These are phyloP conservation scores for Strigops habroptila DNA, from an alignment of 2,113 vertebrate species.

Conservation along the genomic window DNA sequence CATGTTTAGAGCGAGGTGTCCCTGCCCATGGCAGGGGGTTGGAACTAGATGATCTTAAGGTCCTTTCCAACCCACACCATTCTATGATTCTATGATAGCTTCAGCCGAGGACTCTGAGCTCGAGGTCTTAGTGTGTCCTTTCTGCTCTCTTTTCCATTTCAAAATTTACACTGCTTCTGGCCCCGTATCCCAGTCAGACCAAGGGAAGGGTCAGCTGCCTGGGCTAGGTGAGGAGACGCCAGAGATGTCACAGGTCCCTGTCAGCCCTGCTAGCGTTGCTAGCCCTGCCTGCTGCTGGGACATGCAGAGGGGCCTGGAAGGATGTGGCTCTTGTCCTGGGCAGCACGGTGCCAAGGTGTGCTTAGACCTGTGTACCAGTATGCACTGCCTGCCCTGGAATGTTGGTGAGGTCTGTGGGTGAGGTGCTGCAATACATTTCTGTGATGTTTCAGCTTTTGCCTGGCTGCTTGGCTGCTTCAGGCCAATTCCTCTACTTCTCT, in stretches of 20 bases:
- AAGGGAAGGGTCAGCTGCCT: neutral
- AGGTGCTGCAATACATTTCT: neutral
- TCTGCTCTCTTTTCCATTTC: neutral
- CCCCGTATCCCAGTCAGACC: neutral
- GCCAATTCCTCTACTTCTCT: neutral
- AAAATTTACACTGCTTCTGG: neutral
- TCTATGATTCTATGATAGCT: too few species aligned
- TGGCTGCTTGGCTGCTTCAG: neutral
- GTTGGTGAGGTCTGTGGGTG: neutral
- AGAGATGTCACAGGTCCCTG: neutral
- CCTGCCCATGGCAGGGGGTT: too few species aligned
- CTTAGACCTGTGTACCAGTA: neutral
- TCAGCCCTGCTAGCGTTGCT: neutral
- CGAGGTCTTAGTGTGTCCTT: neutral
- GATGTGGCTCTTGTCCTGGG: fast-evolving
- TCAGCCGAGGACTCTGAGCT: neutral
- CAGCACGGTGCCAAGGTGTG: fast-evolving
- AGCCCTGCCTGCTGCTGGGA: neutral
- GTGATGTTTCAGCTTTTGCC: neutral
- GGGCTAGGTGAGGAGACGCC: neutral
- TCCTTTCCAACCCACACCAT: too few species aligned
- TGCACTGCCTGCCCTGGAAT: fast-evolving
- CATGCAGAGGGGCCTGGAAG: neutral
- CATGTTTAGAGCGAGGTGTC: too few species aligned
- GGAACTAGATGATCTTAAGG: too few species aligned